These are phyloP conservation scores for Esox masquinongy DNA, from an alignment of 2,797 vertebrate species.

Conservation along the genomic window DNA sequence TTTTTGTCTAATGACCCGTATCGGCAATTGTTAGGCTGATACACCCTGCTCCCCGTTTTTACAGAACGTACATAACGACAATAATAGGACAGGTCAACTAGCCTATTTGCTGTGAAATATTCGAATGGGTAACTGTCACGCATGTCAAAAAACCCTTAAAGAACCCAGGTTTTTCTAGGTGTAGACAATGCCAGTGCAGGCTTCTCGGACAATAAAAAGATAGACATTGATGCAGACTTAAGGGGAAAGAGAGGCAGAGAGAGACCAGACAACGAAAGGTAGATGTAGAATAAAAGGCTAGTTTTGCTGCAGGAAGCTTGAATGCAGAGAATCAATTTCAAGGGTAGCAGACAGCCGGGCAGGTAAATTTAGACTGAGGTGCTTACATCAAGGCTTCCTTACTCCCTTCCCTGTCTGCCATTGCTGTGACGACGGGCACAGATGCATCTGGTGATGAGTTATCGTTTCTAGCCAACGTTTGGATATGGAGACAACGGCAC, in stretches of 20 bases:
- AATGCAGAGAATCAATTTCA: slow-evolving; percentile 10
- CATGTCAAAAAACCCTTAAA: too few relatives aligned
- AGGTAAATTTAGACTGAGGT: slow-evolving; percentile 22
- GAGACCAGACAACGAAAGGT: neutral
- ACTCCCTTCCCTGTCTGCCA: neutral
- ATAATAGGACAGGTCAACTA: too few relatives aligned
- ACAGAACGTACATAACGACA: too few relatives aligned
- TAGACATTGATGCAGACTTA: neutral
- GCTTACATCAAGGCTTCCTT: slow-evolving; percentile 13
- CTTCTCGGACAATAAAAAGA: slow-evolving; percentile 1
- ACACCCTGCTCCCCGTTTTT: too few relatives aligned
- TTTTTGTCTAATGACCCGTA: too few relatives aligned
- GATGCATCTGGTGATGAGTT: slow-evolving; percentile 27
- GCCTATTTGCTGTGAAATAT: too few relatives aligned
- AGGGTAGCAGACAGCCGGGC: slow-evolving; percentile 1
- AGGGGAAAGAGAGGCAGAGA: neutral
- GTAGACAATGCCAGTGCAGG: neutral
- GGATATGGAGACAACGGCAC: slow-evolving; percentile 29
- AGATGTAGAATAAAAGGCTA: slow-evolving; percentile 13
- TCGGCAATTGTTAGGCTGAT: too few relatives aligned
- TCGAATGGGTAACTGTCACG: too few relatives aligned
- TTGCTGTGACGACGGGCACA: slow-evolving; percentile 10
- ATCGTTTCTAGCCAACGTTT: slow-evolving; percentile 20
- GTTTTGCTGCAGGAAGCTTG: neutral
- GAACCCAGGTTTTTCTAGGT: too few relatives aligned